Conservation (phyloP, 1,140 invertebrate genomes). For the Drosophila sucinea region DNA sequence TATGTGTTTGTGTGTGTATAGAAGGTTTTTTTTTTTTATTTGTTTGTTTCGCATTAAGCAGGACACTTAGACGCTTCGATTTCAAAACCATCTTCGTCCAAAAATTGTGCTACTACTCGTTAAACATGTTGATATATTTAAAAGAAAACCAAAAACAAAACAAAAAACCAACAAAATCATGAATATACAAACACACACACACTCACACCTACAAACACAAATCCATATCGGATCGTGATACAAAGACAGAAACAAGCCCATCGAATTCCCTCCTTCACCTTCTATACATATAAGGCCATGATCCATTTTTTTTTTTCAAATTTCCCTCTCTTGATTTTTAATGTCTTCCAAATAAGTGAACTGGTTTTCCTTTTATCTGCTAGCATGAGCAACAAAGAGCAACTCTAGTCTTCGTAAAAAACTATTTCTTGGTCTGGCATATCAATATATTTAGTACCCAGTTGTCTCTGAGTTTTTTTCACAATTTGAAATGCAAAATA, state of each 20-base stretch:
- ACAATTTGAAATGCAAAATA: no score
- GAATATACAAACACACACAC: conserved; percentile 13
- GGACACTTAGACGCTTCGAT: conserved; percentile 70
- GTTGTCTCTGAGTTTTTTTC: no score
- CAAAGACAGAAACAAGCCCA: not conserved
- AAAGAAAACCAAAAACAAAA: conserved; percentile 28
- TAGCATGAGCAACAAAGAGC: no score
- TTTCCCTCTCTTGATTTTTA: not conserved
- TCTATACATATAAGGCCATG: no score
- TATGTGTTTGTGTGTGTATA: not conserved
- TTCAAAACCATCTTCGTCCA: conserved; percentile 79
- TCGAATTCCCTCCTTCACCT: no score
- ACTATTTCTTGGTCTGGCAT: no score
- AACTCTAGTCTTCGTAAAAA: no score
- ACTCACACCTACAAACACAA: not conserved
- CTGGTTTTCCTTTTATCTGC: not conserved
- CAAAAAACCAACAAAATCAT: conserved; percentile 21
- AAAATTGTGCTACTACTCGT: conserved; percentile 80
- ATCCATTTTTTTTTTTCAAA: no score
- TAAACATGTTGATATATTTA: conserved; percentile 72
- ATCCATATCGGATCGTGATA: not conserved
- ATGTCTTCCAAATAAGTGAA: not conserved
- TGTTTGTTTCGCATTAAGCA: conserved; percentile 4
- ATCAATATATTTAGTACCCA: no score
- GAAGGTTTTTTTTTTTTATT: not conserved